phyloP scores from a whole-genome alignment of 2,888 invertebrate genomes.

The Eupeodes luniger region DNA sequence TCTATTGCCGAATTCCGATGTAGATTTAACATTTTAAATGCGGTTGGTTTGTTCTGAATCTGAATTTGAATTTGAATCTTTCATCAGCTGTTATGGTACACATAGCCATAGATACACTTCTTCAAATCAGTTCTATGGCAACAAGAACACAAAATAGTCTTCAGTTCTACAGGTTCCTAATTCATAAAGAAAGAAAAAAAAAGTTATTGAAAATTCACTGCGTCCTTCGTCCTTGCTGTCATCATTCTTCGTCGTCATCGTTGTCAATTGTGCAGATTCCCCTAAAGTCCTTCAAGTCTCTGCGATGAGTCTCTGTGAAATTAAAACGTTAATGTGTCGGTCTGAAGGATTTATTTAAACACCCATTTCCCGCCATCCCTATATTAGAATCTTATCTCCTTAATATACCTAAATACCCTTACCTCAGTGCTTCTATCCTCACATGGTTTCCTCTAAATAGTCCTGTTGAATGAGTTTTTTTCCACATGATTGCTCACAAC shows the following conservation, averaged over 20 bases:
- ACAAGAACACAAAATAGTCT: neutral
- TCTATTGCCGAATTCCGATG: neutral
- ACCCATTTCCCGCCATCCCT: neutral
- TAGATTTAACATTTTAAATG: neutral
- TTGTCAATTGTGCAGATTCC: neutral
- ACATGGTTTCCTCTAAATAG: constrained; percentile 23
- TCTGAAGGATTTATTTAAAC: constrained; percentile 29
- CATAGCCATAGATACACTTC: neutral
- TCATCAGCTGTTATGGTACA: neutral
- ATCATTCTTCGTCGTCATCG: neutral
- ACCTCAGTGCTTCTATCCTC: neutral
- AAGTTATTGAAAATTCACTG: neutral
- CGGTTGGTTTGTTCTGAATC: neutral
- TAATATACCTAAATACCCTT: neutral
- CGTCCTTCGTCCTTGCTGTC: neutral
- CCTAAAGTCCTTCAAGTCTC: neutral
- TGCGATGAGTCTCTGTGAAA: neutral
- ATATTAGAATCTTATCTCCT: neutral
- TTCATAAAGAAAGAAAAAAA: neutral
- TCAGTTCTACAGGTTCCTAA: neutral
- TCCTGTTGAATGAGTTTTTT: constrained; percentile 63
- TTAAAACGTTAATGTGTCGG: constrained; percentile 54
- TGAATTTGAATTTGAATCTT: neutral
- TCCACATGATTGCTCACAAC: constrained; percentile 61
- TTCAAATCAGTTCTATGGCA: neutral